Evolutionary conservation across 2,888 invertebrate genomes (phyloP), one percentile per base, ranked within the genome.

Genomic region (Morpho helenor): DNA sequence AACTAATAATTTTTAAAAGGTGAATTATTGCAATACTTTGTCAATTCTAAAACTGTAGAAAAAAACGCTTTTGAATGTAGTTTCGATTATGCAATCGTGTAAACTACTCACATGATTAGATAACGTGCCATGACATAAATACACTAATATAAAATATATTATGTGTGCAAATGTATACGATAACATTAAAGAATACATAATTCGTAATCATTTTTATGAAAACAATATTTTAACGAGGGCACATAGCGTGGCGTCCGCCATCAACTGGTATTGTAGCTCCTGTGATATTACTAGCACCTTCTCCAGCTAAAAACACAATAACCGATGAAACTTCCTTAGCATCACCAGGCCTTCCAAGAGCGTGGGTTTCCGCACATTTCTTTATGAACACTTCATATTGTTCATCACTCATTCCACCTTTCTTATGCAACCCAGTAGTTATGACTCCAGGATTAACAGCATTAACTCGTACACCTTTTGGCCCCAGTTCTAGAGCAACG

Each of bases 371-470:
- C 71, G 95, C 95, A 55, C 94, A 93, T 64, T 94, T 94, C 72
- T 97, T 96, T 63, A 98, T 86, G 80, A 98, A 98, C 75, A 91
- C 92, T 45, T 92, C 91, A 81, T 98, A 96, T 46, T 94, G 92
- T 63, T 95, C 93, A 42, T 95, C 94, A 69, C 92, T 92, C 94
- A 98, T 94, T 52, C 96, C 96, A 9, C 95, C 95, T 62, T 84
- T 93, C 80, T 94, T 95, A 69, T 98, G 98, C 49, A 98, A 79
- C 68, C 97, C 95, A 0, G 98, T 98, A 2, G 94, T 80, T n/a
- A 96, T 95, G 0, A 98, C 98, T 10, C 98, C 99, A 45, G 98
- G 98, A 83, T 97, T 97, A 0, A 98, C 97, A 55, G 95, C 93
- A 80, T 98, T 98, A 0, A 97, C 97, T 41, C 98, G 91, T 0